Percentiles rank a stretch among this genome's conserved stretches.
phyloP scores from a whole-genome alignment of 35 echinoderm and acorn worm species.

The Diadema setosum region DNA sequence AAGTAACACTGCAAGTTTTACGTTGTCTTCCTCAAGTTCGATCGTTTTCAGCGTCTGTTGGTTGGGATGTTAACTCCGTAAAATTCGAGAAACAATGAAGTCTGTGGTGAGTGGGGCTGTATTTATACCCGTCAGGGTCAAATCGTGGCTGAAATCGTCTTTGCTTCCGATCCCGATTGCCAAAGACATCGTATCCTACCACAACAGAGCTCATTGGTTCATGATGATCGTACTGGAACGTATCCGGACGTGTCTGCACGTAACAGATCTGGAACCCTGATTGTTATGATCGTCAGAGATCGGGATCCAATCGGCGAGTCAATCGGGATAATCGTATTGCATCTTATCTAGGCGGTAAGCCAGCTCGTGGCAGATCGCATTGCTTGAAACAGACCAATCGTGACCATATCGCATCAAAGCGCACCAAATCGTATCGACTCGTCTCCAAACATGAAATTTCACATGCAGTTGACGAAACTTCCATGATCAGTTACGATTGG shows the following conservation, averaged over 20 bases:
- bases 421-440: background rate
- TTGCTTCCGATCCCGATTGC: too few relatives aligned
- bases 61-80: too few relatives aligned
- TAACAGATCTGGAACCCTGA: too few relatives aligned
- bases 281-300: background rate
- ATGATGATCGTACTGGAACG: background rate
- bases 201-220: background rate
- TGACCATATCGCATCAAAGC: background rate
- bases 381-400: background rate
- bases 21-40: too few relatives aligned
- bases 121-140: background rate
- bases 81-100: background rate
- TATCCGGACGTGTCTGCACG: too few relatives aligned
- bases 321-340: too few relatives aligned
- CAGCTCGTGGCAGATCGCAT: background rate
- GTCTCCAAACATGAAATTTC: background rate
- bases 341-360: background rate
- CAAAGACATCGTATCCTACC: background rate
- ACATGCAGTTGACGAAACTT: too few relatives aligned
- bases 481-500: background rate
- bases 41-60: too few relatives aligned
- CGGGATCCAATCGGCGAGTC: background rate
- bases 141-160: too few relatives aligned
- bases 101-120: background rate
- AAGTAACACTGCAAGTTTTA: too few relatives aligned